Evolutionary conservation across 2,113 vertebrate species (phyloP), one percentile per base, ranked within the genome.

Genomic region (Apteryx mantelli): DNA sequence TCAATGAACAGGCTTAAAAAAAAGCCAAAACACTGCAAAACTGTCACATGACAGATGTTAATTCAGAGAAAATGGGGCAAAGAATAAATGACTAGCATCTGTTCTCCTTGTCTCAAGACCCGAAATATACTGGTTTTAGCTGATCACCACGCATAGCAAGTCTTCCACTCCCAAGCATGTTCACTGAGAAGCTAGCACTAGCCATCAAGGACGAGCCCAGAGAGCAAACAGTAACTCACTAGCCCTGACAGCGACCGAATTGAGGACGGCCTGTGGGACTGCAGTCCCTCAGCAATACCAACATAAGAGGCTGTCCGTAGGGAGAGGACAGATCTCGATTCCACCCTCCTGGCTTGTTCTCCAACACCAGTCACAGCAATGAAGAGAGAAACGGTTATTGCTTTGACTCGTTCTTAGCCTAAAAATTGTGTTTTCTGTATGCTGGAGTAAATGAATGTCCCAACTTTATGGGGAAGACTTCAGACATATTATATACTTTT

Each of bases 231-330:
- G 34, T 4, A 71, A 48, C 1, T 1, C 6, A 14, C 5, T 4
- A 58, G 48, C 17, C 44, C 9, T 0, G 0, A 32, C 36, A 68
- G 36, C 0, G 0, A 55, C 0, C 21, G 19, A 69, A 76, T 3
- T 68, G 52, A 88, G 66, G 25, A 65, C 26, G 63, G 32, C 18
- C 3, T 25, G 24, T 55, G 46, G 36, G 30, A 61, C 74, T 82
- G 84, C 24, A 60, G 32, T 13, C 74, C 48, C 66, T 52, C 20
- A 30, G 25, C 60, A 48, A 69, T 30, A 61, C 78, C 34, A 76
- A 64, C 13, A 36, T 0, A 10, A 58, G 50, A 79, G 21, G 40
- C 36, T 50, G 26, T 24, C 9, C 46, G 46, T 9, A 38, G 4
- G 78, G 17, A 82, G 9, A 71, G 55, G 56, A 55, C 11, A 44